Percentiles rank a stretch among this genome's conserved stretches.
These are phyloP conservation scores for Acrobasis repandana DNA, from an alignment of 2,888 invertebrate genomes.

Conservation along the genomic window DNA sequence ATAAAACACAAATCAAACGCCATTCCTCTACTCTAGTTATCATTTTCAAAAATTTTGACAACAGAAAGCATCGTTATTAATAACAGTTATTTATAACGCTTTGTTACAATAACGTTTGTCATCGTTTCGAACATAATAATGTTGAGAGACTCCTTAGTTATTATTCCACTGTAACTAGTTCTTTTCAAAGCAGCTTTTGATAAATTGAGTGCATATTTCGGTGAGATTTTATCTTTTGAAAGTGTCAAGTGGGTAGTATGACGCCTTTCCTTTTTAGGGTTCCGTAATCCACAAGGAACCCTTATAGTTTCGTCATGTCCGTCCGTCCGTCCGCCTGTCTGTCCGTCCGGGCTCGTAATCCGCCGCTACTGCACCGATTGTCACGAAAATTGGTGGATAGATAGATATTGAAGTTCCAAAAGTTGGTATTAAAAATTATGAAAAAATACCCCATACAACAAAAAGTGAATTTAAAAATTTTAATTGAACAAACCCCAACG, in stretches of 20 bases:
- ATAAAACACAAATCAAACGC: not conserved
- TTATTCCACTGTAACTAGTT: slow-evolving; percentile 54
- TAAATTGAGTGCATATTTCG: slow-evolving; percentile 46
- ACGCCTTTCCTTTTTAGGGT: too few species aligned
- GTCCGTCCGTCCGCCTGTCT: too few species aligned
- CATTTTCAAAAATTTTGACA: not conserved
- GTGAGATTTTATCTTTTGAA: slow-evolving; percentile 23
- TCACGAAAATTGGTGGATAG: too few species aligned
- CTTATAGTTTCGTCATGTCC: too few species aligned
- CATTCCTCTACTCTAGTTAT: not conserved
- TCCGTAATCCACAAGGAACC: too few species aligned
- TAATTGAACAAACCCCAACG: too few species aligned
- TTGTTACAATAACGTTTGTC: slow-evolving; percentile 41
- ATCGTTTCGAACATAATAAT: slow-evolving; percentile 37
- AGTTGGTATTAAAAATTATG: too few species aligned
- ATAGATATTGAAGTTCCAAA: too few species aligned
- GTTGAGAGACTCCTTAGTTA: slow-evolving; percentile 50
- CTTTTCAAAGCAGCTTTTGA: slow-evolving; percentile 40
- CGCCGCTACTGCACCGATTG: too few species aligned
- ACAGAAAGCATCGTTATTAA: slow-evolving; percentile 29
- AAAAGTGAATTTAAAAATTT: too few species aligned
- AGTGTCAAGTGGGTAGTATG: slow-evolving; percentile 12
- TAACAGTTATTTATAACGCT: slow-evolving; percentile 44
- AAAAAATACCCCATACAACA: too few species aligned
- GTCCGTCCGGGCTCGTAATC: too few species aligned